A percentile compares a stretch with the other conserved stretches of the same genome.
Evolutionary conservation across 2,888 invertebrate species (phyloP).

Genomic region (Ochropleura leucogaster): DNA sequence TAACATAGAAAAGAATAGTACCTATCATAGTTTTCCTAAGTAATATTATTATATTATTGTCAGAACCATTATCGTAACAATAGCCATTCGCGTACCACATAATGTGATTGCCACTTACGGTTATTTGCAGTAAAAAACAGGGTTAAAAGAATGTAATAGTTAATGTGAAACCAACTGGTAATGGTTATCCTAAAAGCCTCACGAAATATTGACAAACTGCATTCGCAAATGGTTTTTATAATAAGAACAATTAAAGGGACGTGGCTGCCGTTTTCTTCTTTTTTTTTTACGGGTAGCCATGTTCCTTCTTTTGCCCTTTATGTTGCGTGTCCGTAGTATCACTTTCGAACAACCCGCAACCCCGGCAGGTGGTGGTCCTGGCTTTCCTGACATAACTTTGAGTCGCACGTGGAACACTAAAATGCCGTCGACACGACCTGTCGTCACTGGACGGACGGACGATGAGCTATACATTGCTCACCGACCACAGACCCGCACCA

Average conservation of each 20-base stretch:
- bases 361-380: too few relatives aligned
- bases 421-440: too few relatives aligned
- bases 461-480: too few relatives aligned
- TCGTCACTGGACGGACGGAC: too few relatives aligned
- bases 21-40: background rate
- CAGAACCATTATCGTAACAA: constrained; percentile 7
- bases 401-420: too few relatives aligned
- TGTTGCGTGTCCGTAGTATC: too few relatives aligned
- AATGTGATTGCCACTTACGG: constrained; percentile 23
- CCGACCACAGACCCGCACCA: too few relatives aligned
- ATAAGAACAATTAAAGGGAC: background rate
- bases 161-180: constrained; percentile 3
- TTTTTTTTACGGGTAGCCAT: too few relatives aligned
- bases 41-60: constrained; percentile 2
- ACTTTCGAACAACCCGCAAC: too few relatives aligned
- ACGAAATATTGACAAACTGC: background rate
- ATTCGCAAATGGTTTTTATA: background rate
- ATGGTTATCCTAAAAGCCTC: background rate
- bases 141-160: constrained; percentile 19
- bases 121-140: constrained; percentile 45
- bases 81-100: constrained; percentile 3
- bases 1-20: background rate
- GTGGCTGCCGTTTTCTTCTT: too few relatives aligned
- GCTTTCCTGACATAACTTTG: too few relatives aligned
- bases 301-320: too few relatives aligned